Base-by-base conservation (phyloP, 2,113 vertebrate species). In the Rhineura floridana region DNA sequence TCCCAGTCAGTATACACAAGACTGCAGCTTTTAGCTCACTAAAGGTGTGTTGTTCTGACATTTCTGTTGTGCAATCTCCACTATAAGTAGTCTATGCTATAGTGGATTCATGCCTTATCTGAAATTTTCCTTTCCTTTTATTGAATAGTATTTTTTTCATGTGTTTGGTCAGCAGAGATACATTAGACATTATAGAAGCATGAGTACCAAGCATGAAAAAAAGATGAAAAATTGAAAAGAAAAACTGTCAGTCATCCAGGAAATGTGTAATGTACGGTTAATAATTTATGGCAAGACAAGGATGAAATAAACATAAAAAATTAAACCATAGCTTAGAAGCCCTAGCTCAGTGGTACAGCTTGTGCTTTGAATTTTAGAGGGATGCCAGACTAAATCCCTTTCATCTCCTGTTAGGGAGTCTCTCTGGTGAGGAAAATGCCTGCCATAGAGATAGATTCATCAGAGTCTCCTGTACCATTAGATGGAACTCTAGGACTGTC, bases 271-370 rank as follows among this genome's bases (percentile, higher is more conserved):
- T 85, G 44, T 21, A 88, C 23, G 12, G 65, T 86, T 36, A 86
- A 86, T 79, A 86, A 86, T 86, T 86, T 79, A 86, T 33, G 33
- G 28, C 46, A 52, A 78, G 75, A 39, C 75, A 86, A 86, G 76
- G 75, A 79, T 13, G 85, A 30, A 42, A 2, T 19, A 69, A 86
- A 69, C 62, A 86, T 67, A 39, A 75, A 28, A 62, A 63, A 42
- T 88, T 69, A 77, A 70, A 88, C 30, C 10, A 30, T 28, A 67
- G n/a, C 62, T 79, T 86, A 65, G 59, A 65, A 86, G 59, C 46
- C 59, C 23, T 48, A 67, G 44, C 62, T 78, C 44, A 79, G 62
- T 65, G 4, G 21, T 48, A 36, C 19, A 86, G 63, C 63, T 44
- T 28, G 28, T 85, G 84, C 62, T 86, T 86, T 65, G 59, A 67